Base-by-base conservation (phyloP, 2,797 vertebrate genomes). In the Pseudopleuronectes americanus region DNA sequence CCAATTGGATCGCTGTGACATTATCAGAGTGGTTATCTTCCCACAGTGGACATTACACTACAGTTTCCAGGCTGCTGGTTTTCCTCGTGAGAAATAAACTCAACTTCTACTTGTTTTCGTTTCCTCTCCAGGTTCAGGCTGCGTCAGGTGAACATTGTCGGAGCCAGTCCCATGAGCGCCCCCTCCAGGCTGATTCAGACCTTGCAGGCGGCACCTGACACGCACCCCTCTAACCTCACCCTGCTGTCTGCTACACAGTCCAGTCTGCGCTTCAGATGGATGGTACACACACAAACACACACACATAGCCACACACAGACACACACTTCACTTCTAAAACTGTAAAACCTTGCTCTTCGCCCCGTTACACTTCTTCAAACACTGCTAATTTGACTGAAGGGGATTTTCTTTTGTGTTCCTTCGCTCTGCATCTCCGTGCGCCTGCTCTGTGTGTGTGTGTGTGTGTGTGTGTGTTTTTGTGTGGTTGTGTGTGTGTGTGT, bases 141-240 rank as follows among this genome's bases (percentile, higher is more conserved):
- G 95, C 87, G 83, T 22, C 97, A 99, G 89, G 94, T 94, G 88
- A 99, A 99, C 51, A 93, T 99, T 5, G 96, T 97, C 1, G 97
- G 97, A 1, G 56, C 95, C 58, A 95, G 97, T 77, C 94, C 96
- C 0, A 79, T 92, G 67, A 99, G 97, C 74, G 90, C 86, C 6
- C 95, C 96, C 7, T 98, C 97, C 43, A 93, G 97, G 6, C 87
- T 97, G 76, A 98, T 99, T 84, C 96, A 98, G 87, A 99, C 97
- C 0, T 87, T 98, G 72, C 97, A 97, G 89, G 96, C 96, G 0
- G 95, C 97, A 0, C 97, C 97, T 0, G 97, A 99, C 1, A 86
- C 93, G 1, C 90, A 94, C 33, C 97, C 97, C 0, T 91, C 94
- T 12, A 96, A 96, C 21, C 83, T 99, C 76, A 96, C 92, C 0